These are phyloP conservation scores for Drosophila mettleri DNA, from an alignment of 2,888 invertebrate species.

Conservation along the genomic window DNA sequence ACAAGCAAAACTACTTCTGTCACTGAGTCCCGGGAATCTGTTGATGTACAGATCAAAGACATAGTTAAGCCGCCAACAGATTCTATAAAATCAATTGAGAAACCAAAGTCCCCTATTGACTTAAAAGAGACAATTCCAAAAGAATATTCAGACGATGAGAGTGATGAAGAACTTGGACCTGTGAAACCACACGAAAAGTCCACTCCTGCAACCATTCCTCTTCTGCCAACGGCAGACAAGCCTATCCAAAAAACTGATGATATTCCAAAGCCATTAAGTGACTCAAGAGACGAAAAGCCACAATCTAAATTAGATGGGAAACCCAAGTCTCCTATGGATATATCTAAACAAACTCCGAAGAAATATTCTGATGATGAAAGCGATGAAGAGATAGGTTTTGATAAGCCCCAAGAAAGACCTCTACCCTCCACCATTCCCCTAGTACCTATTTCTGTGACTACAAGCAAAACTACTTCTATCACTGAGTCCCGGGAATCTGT, in stretches of 20 bases:
- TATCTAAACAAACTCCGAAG: slow-evolving; percentile 5
- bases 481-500: slow-evolving; percentile 17
- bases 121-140: neutral
- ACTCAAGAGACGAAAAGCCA: neutral
- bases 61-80: neutral
- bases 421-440: neutral
- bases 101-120: neutral
- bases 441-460: neutral
- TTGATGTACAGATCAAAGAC: too few species aligned
- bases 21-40: neutral
- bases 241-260: neutral
- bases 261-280: neutral
- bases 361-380: slow-evolving; percentile 20
- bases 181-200: slow-evolving; percentile 1
- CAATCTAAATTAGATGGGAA: neutral
- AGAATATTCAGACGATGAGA: slow-evolving; percentile 2
- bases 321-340: slow-evolving; percentile 18
- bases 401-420: slow-evolving; percentile 9
- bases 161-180: neutral
- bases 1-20: neutral
- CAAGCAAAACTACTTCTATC: slow-evolving; percentile 9
- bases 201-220: neutral
- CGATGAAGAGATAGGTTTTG: slow-evolving; percentile 12
- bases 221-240: slow-evolving; percentile 1
- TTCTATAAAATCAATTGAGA: neutral